phyloP scores from a whole-genome alignment of 2,888 invertebrate species.

The Leptinotarsa peninsularis region DNA sequence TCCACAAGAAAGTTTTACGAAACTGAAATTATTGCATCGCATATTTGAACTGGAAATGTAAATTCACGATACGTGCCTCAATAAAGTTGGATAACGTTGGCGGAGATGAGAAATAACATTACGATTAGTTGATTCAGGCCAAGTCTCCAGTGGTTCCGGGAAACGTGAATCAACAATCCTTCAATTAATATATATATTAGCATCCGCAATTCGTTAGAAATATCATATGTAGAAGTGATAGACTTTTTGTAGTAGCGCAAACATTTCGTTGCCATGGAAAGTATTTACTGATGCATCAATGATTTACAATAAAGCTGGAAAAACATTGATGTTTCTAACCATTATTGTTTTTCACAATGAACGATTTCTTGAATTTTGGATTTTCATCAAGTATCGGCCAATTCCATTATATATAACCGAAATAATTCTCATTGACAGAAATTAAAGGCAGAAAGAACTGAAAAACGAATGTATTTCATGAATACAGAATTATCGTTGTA shows the following conservation, averaged over 20 bases:
- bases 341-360: no score
- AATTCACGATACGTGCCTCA: conserved; percentile 28
- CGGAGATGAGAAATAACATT: not conserved
- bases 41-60: conserved; percentile 32
- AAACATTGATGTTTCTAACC: no score
- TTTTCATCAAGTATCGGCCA: no score
- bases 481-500: not conserved
- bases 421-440: no score
- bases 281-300: no score
- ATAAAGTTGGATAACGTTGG: conserved; percentile 14
- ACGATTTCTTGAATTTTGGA: no score
- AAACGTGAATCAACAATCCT: not conserved
- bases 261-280: no score
- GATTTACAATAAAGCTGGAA: no score
- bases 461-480: no score
- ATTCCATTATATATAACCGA: no score
- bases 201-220: not conserved
- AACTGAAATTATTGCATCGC: conserved; percentile 32
- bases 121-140: conserved; percentile 3
- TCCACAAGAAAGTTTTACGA: conserved; percentile 21
- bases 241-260: no score
- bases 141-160: not conserved
- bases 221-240: not conserved
- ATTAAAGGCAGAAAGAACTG: no score
- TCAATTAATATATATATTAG: not conserved